Base-by-base conservation (phyloP, 2,113 vertebrate genomes). In the Ardeotis arabs region DNA sequence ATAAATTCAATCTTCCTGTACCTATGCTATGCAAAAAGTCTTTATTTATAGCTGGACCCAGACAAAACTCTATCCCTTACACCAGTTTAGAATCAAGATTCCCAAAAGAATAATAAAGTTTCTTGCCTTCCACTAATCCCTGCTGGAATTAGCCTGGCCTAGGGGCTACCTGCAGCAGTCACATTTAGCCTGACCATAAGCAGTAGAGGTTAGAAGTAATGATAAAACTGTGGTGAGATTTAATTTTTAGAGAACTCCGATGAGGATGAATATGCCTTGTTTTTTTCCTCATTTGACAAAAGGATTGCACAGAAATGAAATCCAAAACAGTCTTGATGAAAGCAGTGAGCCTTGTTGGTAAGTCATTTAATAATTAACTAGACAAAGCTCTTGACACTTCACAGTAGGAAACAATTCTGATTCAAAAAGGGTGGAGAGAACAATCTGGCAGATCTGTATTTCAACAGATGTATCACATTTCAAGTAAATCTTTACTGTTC, bases 321-420 rank as follows among this genome's bases (percentile, higher is more conserved):
- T 74, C 41, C 88, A 78, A 79, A 93, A 44, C 39, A 79, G 60
- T 45, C 52, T 59, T 59, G 88, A 88, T 68, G 92, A 78, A 84
- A 96, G 83, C 55, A 70, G 49, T 25, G 68, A 81, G 58, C 33
- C 23, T 64, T 81, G 72, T 41, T 78, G 39, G 75, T 81, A 96
- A 93, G 75, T 72, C 14, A 89, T 87, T 93, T 75, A 93, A 89
- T 78, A 84, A 83, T 86, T 60, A 92, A 60, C n/a, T 80, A 86
- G 78, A 86, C 64, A 94, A 94, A 93, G 68, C 60, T 72, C 76
- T 90, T 96, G 90, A 90, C 64, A 90, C 83, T 63, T 96, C 85
- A 81, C 52, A 84, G 56, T 16, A 68, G 52, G 75, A 92, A 96
- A 92, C 66, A 73, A 82, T 73, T 91, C 67, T 93, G 37, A 86